Base-by-base conservation (phyloP, 2,113 vertebrate species). In the Forbesichthys papilliferus region DNA sequence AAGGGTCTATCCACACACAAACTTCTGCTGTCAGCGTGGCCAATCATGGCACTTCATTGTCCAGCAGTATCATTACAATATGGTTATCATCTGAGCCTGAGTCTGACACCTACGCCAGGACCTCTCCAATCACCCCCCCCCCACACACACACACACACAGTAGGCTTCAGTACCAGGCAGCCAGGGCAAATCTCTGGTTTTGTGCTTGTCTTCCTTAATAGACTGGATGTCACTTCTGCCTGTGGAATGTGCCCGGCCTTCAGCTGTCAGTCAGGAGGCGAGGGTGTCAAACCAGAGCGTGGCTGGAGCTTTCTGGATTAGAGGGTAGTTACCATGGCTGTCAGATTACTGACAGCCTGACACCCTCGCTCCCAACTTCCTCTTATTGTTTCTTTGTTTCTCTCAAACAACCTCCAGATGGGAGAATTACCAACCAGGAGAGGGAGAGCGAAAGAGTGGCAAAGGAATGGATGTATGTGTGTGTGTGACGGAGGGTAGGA, bases 141-240 rank as follows among this genome's bases (percentile, higher is more conserved):
- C 94, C 94, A 95, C 97, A 96, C 96, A 96, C 94, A 93, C 94
- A 96, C 95, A 96, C 94, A 93, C 94, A 96, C 95, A 96, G 94
- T 92, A 91, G 92, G 91, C 93, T 95, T 95, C 95, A 96, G 95
- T 93, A 96, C 91, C 93, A 94, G 94, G 94, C 93, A 94, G 95
- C 94, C 94, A 94, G 96, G 96, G 96, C 95, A 96, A 96, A 97
- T 98, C 95, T 97, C 94, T 96, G 95, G 95, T 96, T 42, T 95
- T 96, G 96, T 97, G 96, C 95, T 96, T 97, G 96, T 98, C 96
- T 98, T 95, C 96, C 94, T 98, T 98, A 98, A 98, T 98, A 96
- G 98, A 97, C 96, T 96, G 94, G 91, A 96, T 98, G 97, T 98
- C 96, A 98, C 96, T 98, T 96, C 92, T 95, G 94, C 94, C 95